Percentiles rank a stretch among this genome's conserved stretches.
Conservation (phyloP, 1,140 invertebrate genomes). For the Drosophila littoralis region DNA sequence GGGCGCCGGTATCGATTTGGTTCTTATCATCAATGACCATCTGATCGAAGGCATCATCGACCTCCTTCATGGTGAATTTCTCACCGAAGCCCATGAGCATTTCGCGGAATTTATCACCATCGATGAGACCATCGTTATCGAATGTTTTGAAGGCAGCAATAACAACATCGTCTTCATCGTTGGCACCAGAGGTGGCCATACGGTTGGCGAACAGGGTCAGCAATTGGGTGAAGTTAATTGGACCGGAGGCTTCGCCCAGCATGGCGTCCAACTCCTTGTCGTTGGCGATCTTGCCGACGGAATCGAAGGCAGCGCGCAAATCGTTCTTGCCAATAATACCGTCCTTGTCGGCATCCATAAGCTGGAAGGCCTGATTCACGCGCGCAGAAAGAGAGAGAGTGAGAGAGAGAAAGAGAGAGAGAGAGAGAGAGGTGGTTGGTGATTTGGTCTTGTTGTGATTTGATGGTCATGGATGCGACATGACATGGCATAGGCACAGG, state of each 20-base stretch:
- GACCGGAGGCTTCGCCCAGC: constrained; percentile 94
- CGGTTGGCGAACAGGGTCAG: constrained; percentile 95
- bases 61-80: constrained; percentile 96
- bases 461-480: constrained; percentile 15
- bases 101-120: constrained; percentile 95
- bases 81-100: constrained; percentile 98
- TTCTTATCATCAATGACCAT: constrained; percentile 97
- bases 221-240: constrained; percentile 98
- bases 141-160: constrained; percentile 98
- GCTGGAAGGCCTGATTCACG: constrained; percentile 92
- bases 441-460: constrained; percentile 48
- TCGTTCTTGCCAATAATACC: constrained; percentile 98
- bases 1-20: constrained; percentile 95
- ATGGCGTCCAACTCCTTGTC: constrained; percentile 97
- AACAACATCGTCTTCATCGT: constrained; percentile 97
- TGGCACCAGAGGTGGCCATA: constrained; percentile 91
- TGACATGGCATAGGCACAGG: constrained; percentile 20
- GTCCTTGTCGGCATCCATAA: constrained; percentile 99
- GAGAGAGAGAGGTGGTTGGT: constrained; percentile 72
- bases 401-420: constrained; percentile 63
- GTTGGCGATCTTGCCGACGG: constrained; percentile 94
- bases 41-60: constrained; percentile 97
- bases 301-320: constrained; percentile 97
- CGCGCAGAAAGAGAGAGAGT: constrained; percentile 54
- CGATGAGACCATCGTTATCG: constrained; percentile 95